Evolutionary conservation across 1,140 invertebrate genomes (phyloP).

Genomic region (Dendroctonus ponderosae): DNA sequence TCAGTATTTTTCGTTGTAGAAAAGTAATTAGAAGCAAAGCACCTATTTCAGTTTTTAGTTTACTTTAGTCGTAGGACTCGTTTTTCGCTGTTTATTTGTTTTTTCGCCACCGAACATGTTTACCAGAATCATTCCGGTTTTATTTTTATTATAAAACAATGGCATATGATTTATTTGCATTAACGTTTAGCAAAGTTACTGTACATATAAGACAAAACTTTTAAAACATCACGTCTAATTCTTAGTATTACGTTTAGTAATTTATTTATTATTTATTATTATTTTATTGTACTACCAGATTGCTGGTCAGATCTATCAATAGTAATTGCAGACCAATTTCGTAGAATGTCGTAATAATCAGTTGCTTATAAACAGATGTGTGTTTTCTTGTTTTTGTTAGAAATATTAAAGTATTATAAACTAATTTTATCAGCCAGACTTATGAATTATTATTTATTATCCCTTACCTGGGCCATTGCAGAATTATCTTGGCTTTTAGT

Average conservation of each 20-base stretch:
- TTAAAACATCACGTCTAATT: background rate
- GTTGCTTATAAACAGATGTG: slow-evolving; percentile 15
- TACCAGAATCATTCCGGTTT: too few relatives aligned
- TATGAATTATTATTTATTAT: too few relatives aligned
- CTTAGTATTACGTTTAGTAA: slow-evolving; percentile 7
- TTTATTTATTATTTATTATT: slow-evolving; percentile 21
- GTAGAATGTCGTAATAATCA: slow-evolving; percentile 17
- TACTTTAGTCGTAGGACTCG: background rate
- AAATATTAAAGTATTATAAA: slow-evolving; percentile 25
- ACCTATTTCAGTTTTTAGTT: background rate
- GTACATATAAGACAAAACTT: too few relatives aligned
- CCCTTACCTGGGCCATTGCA: too few relatives aligned
- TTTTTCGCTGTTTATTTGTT: too few relatives aligned
- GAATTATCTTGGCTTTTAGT: background rate
- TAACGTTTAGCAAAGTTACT: too few relatives aligned
- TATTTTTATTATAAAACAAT: too few relatives aligned
- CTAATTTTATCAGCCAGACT: slow-evolving; percentile 4
- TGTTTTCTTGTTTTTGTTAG: slow-evolving; percentile 21
- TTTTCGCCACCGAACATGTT: too few relatives aligned
- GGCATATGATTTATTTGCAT: too few relatives aligned
- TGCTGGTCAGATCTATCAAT: background rate
- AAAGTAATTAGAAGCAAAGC: slow-evolving; percentile 13
- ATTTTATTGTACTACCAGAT: too few relatives aligned
- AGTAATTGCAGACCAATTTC: slow-evolving; percentile 17
- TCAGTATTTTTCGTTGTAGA: slow-evolving; percentile 18